Conservation (phyloP, 1,140 invertebrate species). For the Pogonus chalceus region DNA sequence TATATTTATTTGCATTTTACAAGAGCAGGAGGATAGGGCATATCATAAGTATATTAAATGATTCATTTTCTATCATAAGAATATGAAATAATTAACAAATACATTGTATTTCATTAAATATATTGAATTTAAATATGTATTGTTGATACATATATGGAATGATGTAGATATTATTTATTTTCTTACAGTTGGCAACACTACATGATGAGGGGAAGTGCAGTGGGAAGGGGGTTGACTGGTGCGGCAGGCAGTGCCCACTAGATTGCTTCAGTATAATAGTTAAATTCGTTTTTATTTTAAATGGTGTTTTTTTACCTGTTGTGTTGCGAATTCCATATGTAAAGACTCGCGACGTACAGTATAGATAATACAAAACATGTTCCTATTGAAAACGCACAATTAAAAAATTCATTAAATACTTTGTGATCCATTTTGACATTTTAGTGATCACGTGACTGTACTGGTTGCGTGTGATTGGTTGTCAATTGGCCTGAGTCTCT, state of each 20-base stretch:
- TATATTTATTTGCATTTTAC: too few relatives aligned
- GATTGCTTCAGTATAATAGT: not conserved
- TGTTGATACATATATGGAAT: too few relatives aligned
- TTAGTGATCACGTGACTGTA: slow-evolving; percentile 29
- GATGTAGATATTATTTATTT: too few relatives aligned
- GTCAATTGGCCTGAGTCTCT: slow-evolving; percentile 11
- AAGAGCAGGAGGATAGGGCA: too few relatives aligned
- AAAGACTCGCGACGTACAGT: slow-evolving; percentile 71
- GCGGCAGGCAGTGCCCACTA: slow-evolving; percentile 1
- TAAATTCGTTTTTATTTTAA: not conserved
- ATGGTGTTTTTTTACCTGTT: slow-evolving; percentile 46
- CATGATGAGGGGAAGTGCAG: not conserved
- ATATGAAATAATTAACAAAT: too few relatives aligned
- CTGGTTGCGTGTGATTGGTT: slow-evolving; percentile 21
- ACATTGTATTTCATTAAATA: too few relatives aligned
- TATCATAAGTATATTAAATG: too few relatives aligned
- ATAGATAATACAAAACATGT: slow-evolving; percentile 62
- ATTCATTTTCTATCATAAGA: too few relatives aligned
- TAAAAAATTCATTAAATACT: slow-evolving; percentile 25
- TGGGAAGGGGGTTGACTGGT: not conserved
- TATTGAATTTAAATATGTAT: too few relatives aligned
- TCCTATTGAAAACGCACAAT: slow-evolving; percentile 38
- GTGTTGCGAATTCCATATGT: slow-evolving; percentile 67
- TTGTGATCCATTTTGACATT: slow-evolving; percentile 37
- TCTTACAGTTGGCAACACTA: not conserved